These are phyloP conservation scores for Torymus texanus DNA, from an alignment of 2,888 invertebrate genomes.

Conservation along the genomic window DNA sequence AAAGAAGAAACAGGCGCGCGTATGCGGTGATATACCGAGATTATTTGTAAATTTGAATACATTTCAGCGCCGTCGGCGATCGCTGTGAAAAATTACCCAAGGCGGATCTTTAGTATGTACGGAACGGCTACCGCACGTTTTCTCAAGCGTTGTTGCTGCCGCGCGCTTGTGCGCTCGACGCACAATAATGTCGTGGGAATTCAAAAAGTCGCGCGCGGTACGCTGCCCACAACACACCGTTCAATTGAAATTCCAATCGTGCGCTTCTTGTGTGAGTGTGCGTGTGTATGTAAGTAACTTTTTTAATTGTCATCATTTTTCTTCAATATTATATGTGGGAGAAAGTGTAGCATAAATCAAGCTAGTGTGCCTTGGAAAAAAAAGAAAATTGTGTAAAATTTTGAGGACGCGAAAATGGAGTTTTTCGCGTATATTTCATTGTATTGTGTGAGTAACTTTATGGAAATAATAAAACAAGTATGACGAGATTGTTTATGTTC, in stretches of 20 bases:
- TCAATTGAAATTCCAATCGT: conserved; percentile 51
- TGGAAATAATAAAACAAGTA: no score
- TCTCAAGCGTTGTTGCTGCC: not conserved
- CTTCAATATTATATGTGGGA: no score
- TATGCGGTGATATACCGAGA: conserved; percentile 12
- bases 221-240: not conserved
- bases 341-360: no score
- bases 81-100: conserved; percentile 32
- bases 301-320: no score
- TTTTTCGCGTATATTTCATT: no score
- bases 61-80: not conserved
- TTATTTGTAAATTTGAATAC: conserved; percentile 45
- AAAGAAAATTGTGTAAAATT: no score
- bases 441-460: no score
- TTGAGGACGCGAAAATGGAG: no score
- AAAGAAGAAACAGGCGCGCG: not conserved
- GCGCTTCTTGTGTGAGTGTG: not conserved
- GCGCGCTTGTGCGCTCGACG: not conserved
- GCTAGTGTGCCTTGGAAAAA: no score
- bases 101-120: conserved; percentile 48
- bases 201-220: conserved; percentile 25
- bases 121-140: conserved; percentile 28
- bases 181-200: conserved; percentile 51
- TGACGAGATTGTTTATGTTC: no score
- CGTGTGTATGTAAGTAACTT: no score